phyloP scores from a whole-genome alignment of 2,888 invertebrate species.

The Crioceris asparagi region DNA sequence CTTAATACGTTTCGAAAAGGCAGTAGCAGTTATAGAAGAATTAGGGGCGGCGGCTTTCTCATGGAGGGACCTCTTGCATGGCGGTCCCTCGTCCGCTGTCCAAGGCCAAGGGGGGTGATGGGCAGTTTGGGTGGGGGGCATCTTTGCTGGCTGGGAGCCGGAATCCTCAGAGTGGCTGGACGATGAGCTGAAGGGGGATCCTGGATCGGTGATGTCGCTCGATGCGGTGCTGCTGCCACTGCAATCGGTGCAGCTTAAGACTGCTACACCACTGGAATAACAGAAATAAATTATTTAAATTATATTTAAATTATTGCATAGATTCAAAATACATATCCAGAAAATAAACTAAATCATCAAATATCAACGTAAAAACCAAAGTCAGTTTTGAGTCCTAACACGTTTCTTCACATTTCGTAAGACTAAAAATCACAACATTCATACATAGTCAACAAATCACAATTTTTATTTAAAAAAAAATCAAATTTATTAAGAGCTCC shows the following conservation, averaged over 20 bases:
- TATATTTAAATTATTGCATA: too few species aligned
- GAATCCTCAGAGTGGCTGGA: constrained; percentile 41
- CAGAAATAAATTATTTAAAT: too few species aligned
- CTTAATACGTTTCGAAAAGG: constrained; percentile 28
- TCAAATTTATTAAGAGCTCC: too few species aligned
- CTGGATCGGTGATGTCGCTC: constrained; percentile 80
- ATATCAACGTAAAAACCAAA: too few species aligned
- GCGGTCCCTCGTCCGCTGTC: constrained; percentile 24
- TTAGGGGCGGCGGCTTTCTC: constrained; percentile 29
- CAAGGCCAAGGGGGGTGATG: constrained; percentile 29
- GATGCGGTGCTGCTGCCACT: constrained; percentile 45
- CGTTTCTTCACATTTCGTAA: too few species aligned
- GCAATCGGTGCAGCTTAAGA: constrained; percentile 65
- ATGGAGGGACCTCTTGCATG: constrained; percentile 21
- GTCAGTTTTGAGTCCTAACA: too few species aligned
- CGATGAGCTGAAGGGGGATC: constrained; percentile 70
- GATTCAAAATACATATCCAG: too few species aligned
- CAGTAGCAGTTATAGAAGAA: too few species aligned
- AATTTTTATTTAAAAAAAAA: too few species aligned
- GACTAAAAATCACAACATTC: too few species aligned
- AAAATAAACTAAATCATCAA: too few species aligned
- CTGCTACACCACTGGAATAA: constrained; percentile 70
- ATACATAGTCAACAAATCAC: too few species aligned
- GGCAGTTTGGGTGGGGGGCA: constrained; percentile 32
- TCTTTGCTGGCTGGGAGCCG: constrained; percentile 28